Evolutionary conservation across 2,113 vertebrate genomes (phyloP), one percentile per base, ranked within the genome.

Genomic region (Pao palembangensis): DNA sequence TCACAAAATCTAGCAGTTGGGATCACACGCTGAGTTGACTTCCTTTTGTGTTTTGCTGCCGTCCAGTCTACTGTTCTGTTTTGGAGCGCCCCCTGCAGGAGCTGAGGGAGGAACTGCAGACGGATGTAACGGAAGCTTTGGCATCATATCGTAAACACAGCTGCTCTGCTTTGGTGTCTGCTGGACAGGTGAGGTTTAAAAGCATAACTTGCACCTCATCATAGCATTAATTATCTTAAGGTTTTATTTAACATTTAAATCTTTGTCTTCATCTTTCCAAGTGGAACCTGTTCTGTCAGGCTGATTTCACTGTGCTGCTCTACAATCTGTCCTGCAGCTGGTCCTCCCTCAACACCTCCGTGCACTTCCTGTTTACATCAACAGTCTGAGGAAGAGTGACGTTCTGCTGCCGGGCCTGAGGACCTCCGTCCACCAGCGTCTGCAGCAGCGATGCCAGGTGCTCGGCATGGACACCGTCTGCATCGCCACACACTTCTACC

Each of bases 351-450:
- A 87, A 76, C 80, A 85, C 25, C 87, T 92, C 54, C 89, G 89
- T 67, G 81, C 80, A 1, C 81, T 92, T 17, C 90, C 90, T 0
- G 88, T 92, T 59, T 92, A 90, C 73, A 54, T 91, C 70, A 92
- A 92, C 84, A 91, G 91, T 43, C 80, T 92, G 76, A 87, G 91
- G 69, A 92, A 92, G 80, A 92, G 91, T 1, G 90, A 89, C 41
- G 91, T 92, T 41, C 76, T 92, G 59, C 86, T 92, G 67, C 91
- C 91, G 0, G 88, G 91, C 11, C 69, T 88, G 62, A 80, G 85
- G 49, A 89, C 82, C 83, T 89, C 90, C 17, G 51, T 91, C 34
- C 87, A 89, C 71, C 86, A 87, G 61, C 85, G 91, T 14, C 83
- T 90, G 58, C 87, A 86, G 70, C 85, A 78, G 78, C 88, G 87